Base-by-base conservation (phyloP, 2,113 vertebrate species). In the Petrocephalus microphthalmus region DNA sequence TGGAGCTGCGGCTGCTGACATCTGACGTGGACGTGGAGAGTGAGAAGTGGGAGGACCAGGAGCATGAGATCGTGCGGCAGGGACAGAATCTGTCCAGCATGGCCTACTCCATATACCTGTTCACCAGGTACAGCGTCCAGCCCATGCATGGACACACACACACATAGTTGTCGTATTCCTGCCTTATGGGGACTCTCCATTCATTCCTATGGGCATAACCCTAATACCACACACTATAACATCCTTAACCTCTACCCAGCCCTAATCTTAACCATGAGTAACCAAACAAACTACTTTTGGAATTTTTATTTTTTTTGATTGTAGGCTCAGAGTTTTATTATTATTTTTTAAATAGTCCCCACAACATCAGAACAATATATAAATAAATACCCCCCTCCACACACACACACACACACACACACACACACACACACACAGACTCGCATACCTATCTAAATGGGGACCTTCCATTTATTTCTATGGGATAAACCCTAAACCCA, bases 1-100 rank as follows among this genome's bases (percentile, higher is more conserved):
- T 99, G 90, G 98, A 98, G 92, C 94, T 99, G 52, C 96, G 97
- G 64, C 93, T 98, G 89, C 96, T 99, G 86, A 97, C 97, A 0
- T 97, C 97, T 0, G 97, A 98, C 51, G 91, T 98, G 85, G 97
- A 99, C 93, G 94, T 96, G 0, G 98, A 99, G 93, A 93, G 97
- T 53, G 97, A 99, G 88, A 99, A 97, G 90, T 99, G 98, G 98
- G 97, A 97, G 57, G 97, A 99, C 91, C 97, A 97, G 91, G 98
- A 99, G 37, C 97, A 97, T 5, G 97, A 97, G 54, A 92, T 99
- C 0, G 94, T 97, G 71, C 95, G 94, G 0, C 95, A 95, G 54
- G 97, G 96, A 60, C 97, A 97, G 94, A 96, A 95, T 92, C 94
- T 99, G 93, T 97, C 98, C 93, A 97, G 96, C 86, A 96, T 98